Conservation (phyloP, 2,113 vertebrate genomes). For the Xenus cinereus region DNA sequence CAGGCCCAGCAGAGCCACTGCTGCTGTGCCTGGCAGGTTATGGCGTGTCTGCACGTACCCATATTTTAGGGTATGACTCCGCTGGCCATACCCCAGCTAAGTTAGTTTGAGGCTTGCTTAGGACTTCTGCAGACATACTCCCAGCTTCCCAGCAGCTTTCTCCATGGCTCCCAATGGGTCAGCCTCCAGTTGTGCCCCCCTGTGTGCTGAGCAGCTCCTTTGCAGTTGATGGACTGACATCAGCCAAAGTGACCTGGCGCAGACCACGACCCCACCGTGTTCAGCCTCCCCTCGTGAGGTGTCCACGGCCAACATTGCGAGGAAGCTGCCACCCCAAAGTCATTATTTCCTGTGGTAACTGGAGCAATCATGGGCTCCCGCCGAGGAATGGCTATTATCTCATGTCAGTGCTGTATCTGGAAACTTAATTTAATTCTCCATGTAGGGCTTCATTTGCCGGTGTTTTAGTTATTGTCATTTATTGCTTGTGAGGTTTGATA, state of each 20-base stretch:
- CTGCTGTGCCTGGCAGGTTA: background rate
- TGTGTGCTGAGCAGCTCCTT: background rate
- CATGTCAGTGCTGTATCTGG: conserved; percentile 27
- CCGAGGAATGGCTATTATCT: conserved; percentile 56
- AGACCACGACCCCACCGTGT: background rate
- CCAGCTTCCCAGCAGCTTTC: background rate
- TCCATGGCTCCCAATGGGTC: fast-evolving
- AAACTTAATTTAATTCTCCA: conserved; percentile 64
- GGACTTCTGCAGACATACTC: background rate
- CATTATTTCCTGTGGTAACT: conserved; percentile 62
- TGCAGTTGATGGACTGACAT: conserved; percentile 28
- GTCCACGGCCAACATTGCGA: background rate
- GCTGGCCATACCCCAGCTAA: background rate
- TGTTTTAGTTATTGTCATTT: conserved; percentile 69
- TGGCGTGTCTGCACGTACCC: background rate
- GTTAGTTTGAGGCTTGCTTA: background rate
- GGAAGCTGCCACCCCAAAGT: conserved; percentile 34
- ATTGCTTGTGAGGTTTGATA: conserved; percentile 62
- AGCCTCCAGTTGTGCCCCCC: fast-evolving
- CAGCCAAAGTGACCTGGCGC: conserved; percentile 34
- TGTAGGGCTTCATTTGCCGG: conserved; percentile 52
- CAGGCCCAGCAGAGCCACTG: background rate
- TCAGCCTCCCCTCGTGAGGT: background rate
- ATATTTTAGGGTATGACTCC: background rate
- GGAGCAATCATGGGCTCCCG: conserved; percentile 12